Percentiles rank a stretch among this genome's conserved stretches.
Conservation (phyloP, 2,888 invertebrate genomes). For the Bruchidius siliquastri region DNA sequence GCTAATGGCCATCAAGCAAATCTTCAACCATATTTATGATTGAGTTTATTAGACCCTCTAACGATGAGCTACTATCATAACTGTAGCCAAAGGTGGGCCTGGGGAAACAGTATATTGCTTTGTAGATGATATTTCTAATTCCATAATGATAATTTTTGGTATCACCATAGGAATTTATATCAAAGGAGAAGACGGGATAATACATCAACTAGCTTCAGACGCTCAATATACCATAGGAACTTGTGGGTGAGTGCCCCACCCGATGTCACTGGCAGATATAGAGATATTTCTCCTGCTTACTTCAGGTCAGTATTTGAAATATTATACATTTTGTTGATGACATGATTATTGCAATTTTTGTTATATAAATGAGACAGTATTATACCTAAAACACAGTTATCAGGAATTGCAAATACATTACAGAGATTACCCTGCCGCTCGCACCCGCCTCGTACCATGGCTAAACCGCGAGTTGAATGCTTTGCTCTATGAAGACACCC, state of each 20-base stretch:
- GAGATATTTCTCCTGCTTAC: conserved; percentile 71
- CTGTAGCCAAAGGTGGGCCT: too few species aligned
- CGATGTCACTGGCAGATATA: conserved; percentile 64
- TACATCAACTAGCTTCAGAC: conserved; percentile 53
- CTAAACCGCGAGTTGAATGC: conserved; percentile 80
- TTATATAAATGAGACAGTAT: too few species aligned
- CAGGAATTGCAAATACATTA: neutral
- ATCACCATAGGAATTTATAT: conserved; percentile 13
- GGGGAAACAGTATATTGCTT: too few species aligned
- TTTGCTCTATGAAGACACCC: conserved; percentile 61
- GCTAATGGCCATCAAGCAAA: too few species aligned
- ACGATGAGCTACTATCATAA: too few species aligned
- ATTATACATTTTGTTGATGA: neutral
- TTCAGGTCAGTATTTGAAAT: conserved; percentile 56
- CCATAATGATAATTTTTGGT: too few species aligned
- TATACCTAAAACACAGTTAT: too few species aligned
- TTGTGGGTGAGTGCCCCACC: conserved; percentile 69
- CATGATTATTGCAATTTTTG: neutral
- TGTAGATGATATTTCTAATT: too few species aligned
- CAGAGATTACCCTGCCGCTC: conserved; percentile 74
- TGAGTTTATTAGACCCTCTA: too few species aligned
- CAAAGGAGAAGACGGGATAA: conserved; percentile 25
- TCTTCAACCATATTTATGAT: too few species aligned
- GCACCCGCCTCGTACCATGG: conserved; percentile 83
- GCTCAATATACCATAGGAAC: conserved; percentile 70